Percentiles rank a stretch among this genome's conserved stretches.
These are phyloP conservation scores for Bellardia pandia DNA, from an alignment of 2,888 invertebrate species.

Conservation along the genomic window DNA sequence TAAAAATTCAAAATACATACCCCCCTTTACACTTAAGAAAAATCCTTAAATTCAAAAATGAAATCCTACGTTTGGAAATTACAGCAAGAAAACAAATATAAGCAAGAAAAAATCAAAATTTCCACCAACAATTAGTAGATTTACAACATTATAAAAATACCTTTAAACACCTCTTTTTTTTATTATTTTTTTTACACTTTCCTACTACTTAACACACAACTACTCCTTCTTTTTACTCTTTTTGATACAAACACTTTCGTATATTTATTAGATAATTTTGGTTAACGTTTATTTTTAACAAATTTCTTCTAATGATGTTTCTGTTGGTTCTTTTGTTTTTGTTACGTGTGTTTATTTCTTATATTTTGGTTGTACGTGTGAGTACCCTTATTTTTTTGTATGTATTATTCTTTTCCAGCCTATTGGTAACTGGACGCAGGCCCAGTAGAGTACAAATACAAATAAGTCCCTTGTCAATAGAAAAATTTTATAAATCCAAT, in stretches of 20 bases:
- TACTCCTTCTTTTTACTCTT: slow-evolving; percentile 4
- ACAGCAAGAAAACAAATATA: too few species aligned
- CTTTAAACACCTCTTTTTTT: background rate
- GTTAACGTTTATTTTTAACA: slow-evolving; percentile 17
- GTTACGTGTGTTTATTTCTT: slow-evolving; percentile 18
- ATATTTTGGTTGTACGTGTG: slow-evolving; percentile 65
- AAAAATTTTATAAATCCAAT: slow-evolving; percentile 70
- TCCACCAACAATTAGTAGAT: background rate
- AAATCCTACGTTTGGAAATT: too few species aligned
- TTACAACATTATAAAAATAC: background rate
- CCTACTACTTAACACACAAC: background rate
- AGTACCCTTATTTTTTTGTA: slow-evolving; percentile 53
- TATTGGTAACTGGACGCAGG: slow-evolving; percentile 84
- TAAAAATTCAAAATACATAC: background rate
- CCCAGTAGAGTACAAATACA: slow-evolving; percentile 82
- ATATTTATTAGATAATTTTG: slow-evolving; percentile 26
- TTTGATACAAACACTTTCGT: background rate
- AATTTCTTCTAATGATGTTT: background rate
- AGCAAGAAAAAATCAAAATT: slow-evolving; percentile 27
- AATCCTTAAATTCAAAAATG: too few species aligned
- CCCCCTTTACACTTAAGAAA: too few species aligned
- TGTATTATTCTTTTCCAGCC: slow-evolving; percentile 78
- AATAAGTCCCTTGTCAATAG: slow-evolving; percentile 78
- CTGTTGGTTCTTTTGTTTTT: slow-evolving; percentile 6
- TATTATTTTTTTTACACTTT: background rate